Evolutionary conservation across 2,888 invertebrate species (phyloP), one percentile per base, ranked within the genome.

Genomic region (Chydorus sphaericus): DNA sequence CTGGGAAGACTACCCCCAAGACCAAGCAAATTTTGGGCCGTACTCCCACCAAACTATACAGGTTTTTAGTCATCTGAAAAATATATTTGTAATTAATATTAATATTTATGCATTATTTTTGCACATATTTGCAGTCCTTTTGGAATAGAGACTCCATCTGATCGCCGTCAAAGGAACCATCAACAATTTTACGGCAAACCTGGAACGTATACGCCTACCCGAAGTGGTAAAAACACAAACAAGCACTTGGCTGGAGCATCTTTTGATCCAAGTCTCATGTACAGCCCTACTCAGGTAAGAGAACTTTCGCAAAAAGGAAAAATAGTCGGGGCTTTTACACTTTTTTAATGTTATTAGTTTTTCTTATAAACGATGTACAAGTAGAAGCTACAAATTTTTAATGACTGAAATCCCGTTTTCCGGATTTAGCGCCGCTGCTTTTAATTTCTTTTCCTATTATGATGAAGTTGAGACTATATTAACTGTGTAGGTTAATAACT

Each of bases 1-100:
- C n/a, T 6, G 52, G 52, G 14, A 52, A 44, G 26, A 16, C 11
- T 16, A 44, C 16, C 31, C 52, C 52, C 5, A 30, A 26, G 26
- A 16, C 52, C 8, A 30, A 33, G 23, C 52, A 33, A 26, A 20
- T 65, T 53, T 59, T 80, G 31, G 79, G 79, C 5, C 70, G 79
- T 38, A 83, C 83, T 26, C 84, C 84, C 0, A 80, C 83, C 0
- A 82, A 82, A 67, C 64, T 84, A 56, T 84, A 84, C 67, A 83
- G 83, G 44, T 44, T 38, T 38, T 6, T n/a, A n/a, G n/a, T n/a
- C n/a, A n/a, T 38, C 20, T 3, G 1, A n/a, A 38, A n/a, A 38
- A 38, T 16, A 38, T 18, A 18, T 38, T 38, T 18, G 20, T 18
- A n/a, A 38, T 20, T 38, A 38, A 16, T 38, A 18, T 8, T 20